A percentile compares a stretch with the other conserved stretches of the same genome.
Evolutionary conservation across 1,140 invertebrate species (phyloP).

Genomic region (Ceratina australensis): DNA sequence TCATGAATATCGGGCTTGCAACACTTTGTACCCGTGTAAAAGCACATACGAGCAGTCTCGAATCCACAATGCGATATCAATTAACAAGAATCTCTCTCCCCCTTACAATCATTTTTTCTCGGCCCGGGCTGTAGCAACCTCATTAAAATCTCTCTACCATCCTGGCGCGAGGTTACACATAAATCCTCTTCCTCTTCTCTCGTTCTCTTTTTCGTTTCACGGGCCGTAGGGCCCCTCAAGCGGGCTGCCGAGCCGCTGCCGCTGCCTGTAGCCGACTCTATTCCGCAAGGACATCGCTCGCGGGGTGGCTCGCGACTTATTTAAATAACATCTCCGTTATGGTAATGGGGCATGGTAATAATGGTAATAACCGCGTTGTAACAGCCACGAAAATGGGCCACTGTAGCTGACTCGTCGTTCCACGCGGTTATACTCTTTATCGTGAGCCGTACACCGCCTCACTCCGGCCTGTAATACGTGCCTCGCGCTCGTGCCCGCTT

Average conservation of each 20-base stretch:
- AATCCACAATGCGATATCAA: constrained; percentile 39
- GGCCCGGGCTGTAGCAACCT: constrained; percentile 4
- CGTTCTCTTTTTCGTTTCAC: constrained; percentile 7
- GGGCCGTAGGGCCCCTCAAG: neutral
- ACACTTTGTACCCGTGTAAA: neutral
- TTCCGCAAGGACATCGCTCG: constrained; percentile 45
- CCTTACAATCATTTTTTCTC: constrained; percentile 45
- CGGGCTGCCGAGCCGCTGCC: neutral
- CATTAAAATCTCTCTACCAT: constrained; percentile 50
- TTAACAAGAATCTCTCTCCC: constrained; percentile 49
- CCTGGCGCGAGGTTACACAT: constrained; percentile 29
- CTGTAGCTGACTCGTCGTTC: constrained; percentile 42
- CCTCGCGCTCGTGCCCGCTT: constrained; percentile 34
- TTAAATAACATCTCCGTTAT: constrained; percentile 69
- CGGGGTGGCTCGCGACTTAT: constrained; percentile 58
- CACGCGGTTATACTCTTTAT: constrained; percentile 27
- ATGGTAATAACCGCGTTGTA: constrained; percentile 65
- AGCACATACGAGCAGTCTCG: neutral
- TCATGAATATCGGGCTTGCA: neutral
- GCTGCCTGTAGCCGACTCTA: constrained; percentile 43
- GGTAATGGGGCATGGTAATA: constrained; percentile 67
- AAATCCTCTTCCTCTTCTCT: constrained; percentile 18
- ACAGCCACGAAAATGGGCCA: constrained; percentile 68
- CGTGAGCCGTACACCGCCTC: constrained; percentile 21
- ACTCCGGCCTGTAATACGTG: constrained; percentile 18